phyloP scores from a whole-genome alignment of 2,113 vertebrate genomes.

The Varanus salvator region DNA sequence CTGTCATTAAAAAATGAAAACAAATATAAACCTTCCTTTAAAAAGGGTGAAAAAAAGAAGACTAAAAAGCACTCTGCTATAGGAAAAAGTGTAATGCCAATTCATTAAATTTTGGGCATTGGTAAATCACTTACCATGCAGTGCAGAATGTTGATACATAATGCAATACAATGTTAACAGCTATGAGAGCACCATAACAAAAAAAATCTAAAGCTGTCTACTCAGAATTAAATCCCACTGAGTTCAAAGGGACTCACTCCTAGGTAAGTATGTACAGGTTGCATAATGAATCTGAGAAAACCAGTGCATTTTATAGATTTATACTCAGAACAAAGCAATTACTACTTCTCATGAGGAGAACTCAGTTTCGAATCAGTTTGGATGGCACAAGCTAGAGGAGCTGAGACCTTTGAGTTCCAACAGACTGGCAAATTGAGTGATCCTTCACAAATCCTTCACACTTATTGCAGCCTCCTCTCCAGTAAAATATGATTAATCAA shows the following conservation, averaged over 20 bases:
- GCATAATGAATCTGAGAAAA: not conserved
- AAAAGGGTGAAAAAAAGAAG: not conserved
- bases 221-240: not conserved
- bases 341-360: not conserved
- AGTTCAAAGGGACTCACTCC: not conserved
- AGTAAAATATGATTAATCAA: constrained; percentile 49
- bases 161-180: not conserved
- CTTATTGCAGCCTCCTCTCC: not conserved
- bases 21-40: not conserved
- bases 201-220: not conserved
- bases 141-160: constrained; percentile 7
- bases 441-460: not conserved
- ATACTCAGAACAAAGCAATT: not conserved
- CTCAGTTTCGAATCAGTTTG: not conserved
- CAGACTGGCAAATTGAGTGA: not conserved
- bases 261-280: not conserved
- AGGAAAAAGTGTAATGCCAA: constrained; percentile 26
- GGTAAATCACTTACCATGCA: not conserved
- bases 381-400: not conserved
- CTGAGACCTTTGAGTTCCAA: not conserved
- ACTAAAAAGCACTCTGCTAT: constrained; percentile 1
- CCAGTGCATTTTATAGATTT: not conserved
- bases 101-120: constrained; percentile 10
- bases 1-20: constrained; percentile 9
- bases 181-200: not conserved